These are phyloP conservation scores for Lampris incognitus DNA, from an alignment of 2,113 vertebrate species.

Conservation along the genomic window DNA sequence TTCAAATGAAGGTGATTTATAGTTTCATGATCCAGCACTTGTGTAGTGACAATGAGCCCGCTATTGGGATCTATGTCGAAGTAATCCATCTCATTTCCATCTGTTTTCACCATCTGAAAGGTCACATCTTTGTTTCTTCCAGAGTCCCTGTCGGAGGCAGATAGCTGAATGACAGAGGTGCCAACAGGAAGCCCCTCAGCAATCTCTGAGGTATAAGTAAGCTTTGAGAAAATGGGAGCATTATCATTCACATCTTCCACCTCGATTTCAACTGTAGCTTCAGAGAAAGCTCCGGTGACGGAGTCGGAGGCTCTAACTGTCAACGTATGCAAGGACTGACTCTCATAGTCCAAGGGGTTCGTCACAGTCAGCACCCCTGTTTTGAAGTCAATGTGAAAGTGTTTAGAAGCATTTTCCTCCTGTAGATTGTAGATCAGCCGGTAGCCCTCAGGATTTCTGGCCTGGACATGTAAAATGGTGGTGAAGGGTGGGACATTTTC, in stretches of 20 bases:
- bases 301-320: constrained; percentile 93
- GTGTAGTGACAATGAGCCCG: constrained; percentile 87
- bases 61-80: constrained; percentile 87
- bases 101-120: constrained; percentile 87
- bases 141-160: constrained; percentile 89
- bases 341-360: constrained; percentile 92
- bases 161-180: constrained; percentile 87
- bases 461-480: constrained; percentile 94
- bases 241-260: constrained; percentile 97
- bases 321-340: constrained; percentile 84
- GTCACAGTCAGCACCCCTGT: constrained; percentile 91
- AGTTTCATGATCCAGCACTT: constrained; percentile 89
- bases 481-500: constrained; percentile 92
- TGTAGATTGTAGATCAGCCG: constrained; percentile 94
- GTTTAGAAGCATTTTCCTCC: constrained; percentile 87
- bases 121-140: constrained; percentile 87
- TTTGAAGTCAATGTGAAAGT: constrained; percentile 93
- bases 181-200: constrained; percentile 86
- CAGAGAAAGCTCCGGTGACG: constrained; percentile 90
- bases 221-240: constrained; percentile 86
- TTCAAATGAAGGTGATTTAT: constrained; percentile 86
- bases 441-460: constrained; percentile 93
- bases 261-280: constrained; percentile 91
- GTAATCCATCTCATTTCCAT: constrained; percentile 82
- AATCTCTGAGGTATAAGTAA: constrained; percentile 79